Evolutionary conservation across 2,888 invertebrate species (phyloP), one percentile per base, ranked within the genome.

Genomic region (Neuroscelio doddi): DNA sequence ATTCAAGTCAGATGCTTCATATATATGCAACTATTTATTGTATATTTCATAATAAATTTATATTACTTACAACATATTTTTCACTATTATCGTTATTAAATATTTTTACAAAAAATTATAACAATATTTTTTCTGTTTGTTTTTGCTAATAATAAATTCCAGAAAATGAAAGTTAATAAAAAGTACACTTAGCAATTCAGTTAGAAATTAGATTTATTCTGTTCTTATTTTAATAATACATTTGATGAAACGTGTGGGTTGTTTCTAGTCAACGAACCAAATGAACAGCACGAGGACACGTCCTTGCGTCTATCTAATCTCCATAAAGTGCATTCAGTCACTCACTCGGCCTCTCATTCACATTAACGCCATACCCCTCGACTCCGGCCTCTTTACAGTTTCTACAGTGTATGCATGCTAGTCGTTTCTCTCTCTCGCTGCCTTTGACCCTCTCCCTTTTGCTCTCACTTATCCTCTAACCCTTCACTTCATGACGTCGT

Each of bases 281-380:
- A 45, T 53, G 52, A 32, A 44, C 52, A 45, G 34, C 16, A 10
- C 29, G 52, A 53, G 52, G 52, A 53, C 52, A 53, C 45, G 52
- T 53, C 52, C 52, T 53, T 44, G 44, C 42, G 44, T 53, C 30
- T 32, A 53, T 53, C 32, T 53, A 53, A 53, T 44, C 52, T 53
- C 44, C 38, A 44, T 44, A 44, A 53, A 53, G 52, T 53, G 44
- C 52, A 44, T 53, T 53, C 44, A 53, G 44, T 44, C 52, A 53
- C 52, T 53, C 17, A 29, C 32, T 42, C 42, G 29, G 16, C 51
- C 34, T 44, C 42, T 44, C 52, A 52, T 52, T 52, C 42, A 36
- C 52, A 52, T 52, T 52, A 52, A 44, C 36, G 45, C 12, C 34
- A 24, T 36, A 36, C 44, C 44, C 44, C 41, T 36, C 27, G 15